These are phyloP conservation scores for Turnix velox DNA, from an alignment of 2,113 vertebrate genomes.

Conservation along the genomic window DNA sequence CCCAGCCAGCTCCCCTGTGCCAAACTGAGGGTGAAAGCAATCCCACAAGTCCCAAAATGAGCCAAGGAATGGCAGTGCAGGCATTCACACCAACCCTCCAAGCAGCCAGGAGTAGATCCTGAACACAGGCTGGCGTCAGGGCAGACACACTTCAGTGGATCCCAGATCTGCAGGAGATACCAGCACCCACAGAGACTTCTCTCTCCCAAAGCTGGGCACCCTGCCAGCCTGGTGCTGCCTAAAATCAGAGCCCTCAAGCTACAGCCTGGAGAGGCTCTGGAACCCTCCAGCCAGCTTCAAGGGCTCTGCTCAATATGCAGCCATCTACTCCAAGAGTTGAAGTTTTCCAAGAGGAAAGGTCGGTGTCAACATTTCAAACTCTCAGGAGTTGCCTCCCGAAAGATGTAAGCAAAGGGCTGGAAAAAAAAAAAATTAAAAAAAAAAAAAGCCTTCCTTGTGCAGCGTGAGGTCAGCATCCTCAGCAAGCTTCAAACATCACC, in stretches of 20 bases:
- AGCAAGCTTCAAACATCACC: background rate
- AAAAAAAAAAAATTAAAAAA: background rate
- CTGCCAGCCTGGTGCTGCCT: background rate
- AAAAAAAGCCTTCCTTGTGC: background rate
- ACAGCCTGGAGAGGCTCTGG: fast-evolving
- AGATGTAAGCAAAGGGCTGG: background rate
- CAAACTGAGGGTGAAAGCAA: background rate
- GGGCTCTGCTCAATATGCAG: background rate
- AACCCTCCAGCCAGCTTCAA: background rate
- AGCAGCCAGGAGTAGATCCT: background rate
- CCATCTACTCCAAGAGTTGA: background rate
- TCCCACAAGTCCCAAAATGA: fast-evolving
- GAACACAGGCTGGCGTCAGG: background rate
- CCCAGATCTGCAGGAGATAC: background rate
- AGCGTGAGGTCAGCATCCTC: background rate
- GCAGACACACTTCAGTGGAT: background rate
- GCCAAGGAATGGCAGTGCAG: background rate
- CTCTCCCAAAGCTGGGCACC: fast-evolving
- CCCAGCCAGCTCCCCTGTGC: fast-evolving
- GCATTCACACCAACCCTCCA: background rate
- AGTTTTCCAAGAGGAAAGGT: background rate
- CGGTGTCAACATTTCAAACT: background rate
- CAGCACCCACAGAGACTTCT: background rate
- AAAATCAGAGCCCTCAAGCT: background rate
- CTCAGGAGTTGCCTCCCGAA: background rate